Evolutionary conservation across 2,888 invertebrate species (phyloP), one percentile per base, ranked within the genome.

Genomic region (Nebria salina): DNA sequence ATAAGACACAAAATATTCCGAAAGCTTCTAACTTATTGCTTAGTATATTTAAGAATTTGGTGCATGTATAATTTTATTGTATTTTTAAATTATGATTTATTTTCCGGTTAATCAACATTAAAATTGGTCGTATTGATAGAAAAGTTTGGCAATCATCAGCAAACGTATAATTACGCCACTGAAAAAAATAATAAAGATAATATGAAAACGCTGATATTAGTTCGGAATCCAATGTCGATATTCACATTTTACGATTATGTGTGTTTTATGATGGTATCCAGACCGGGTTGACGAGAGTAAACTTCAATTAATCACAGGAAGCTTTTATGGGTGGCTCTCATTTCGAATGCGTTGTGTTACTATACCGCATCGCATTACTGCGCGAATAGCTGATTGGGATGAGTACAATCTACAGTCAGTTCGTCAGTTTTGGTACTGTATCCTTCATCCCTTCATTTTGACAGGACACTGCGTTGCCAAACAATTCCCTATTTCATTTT

Each of bases 241-340:
- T 13, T 70, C 54, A 26, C 11, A 70, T 25, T 70, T 70, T 34
- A 70, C 26, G 25, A 25, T 20, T 5, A 54, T 54, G 6, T 54
- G 70, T 70, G 70, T 70, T 70, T 70, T 70, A 34, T 6, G 70
- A 34, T 20, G 26, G 4, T 5, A 11, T 1, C 26, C 70, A 25
- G 5, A 13, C 54, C 15, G 26, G 70, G 25, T 70, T 25, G 25
- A 70, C 8, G 70, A 15, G 70, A 34, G 25, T 20, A 70, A 54
- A 26, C 64, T 54, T 73, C 73, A 78, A 78, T 78, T 78, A 78
- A 78, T 78, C 78, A 78, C 65, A 78, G 78, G 73, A 65, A 72
- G 78, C 78, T 73, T 73, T 65, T 73, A 78, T 73, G 78, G 20
- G 68, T 26, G 65, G 54, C 54, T 73, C 72, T 65, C 72, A 78